These are phyloP conservation scores for Tetranychus piercei DNA, from an alignment of 2,888 invertebrate genomes.

Conservation along the genomic window DNA sequence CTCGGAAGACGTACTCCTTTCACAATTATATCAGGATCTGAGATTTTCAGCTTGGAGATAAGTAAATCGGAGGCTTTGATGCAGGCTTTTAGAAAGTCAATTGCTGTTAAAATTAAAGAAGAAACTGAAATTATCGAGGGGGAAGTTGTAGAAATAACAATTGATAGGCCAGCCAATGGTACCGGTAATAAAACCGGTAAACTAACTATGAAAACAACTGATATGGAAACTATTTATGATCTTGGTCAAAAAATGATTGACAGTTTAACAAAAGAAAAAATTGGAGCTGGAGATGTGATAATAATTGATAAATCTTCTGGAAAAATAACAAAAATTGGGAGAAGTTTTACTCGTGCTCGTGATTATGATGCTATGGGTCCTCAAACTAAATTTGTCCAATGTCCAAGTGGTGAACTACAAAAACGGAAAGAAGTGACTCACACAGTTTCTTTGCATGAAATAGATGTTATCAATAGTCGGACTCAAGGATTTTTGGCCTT, in stretches of 20 bases:
- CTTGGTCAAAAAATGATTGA: slow-evolving; percentile 86
- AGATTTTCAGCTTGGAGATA: slow-evolving; percentile 96
- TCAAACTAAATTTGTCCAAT: slow-evolving; percentile 68
- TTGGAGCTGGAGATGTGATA: slow-evolving; percentile 85
- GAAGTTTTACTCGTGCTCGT: slow-evolving; percentile 83
- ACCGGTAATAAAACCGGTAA: slow-evolving; percentile 68
- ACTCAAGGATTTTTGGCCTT: slow-evolving; percentile 92
- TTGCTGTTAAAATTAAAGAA: slow-evolving; percentile 87
- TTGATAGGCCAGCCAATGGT: slow-evolving; percentile 82
- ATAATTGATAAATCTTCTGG: slow-evolving; percentile 98
- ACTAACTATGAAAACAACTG: slow-evolving; percentile 89
- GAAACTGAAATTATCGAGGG: slow-evolving; percentile 98
- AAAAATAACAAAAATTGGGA: slow-evolving; percentile 67
- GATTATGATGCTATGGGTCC: slow-evolving; percentile 93
- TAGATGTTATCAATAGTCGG: slow-evolving; percentile 94
- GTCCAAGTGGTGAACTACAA: slow-evolving; percentile 94
- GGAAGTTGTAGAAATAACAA: slow-evolving; percentile 91
- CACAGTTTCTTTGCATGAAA: slow-evolving; percentile 94
- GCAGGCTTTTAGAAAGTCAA: slow-evolving; percentile 78
- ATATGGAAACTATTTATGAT: slow-evolving; percentile 99
- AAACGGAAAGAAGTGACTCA: slow-evolving; percentile 61
- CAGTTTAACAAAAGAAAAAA: slow-evolving; percentile 28
- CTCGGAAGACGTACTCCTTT: slow-evolving; percentile 53
- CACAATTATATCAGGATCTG: slow-evolving; percentile 93
- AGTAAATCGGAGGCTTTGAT: slow-evolving; percentile 95